A percentile compares a stretch with the other conserved stretches of the same genome.
Conservation (phyloP, 2,888 invertebrate species). For the Spisula subtruncata region DNA sequence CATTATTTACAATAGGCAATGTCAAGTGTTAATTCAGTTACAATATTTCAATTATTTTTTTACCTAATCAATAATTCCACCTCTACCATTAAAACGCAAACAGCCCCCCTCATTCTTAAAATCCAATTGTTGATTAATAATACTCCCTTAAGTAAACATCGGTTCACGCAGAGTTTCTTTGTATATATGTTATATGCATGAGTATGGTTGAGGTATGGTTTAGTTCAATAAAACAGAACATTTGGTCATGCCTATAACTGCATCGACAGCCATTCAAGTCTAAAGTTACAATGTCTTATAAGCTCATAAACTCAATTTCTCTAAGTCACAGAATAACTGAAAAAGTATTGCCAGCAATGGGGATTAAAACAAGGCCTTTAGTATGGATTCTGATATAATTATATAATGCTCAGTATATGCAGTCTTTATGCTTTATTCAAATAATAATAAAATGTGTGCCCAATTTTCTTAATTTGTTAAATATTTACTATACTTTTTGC, state of each 20-base stretch:
- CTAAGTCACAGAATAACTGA: not conserved
- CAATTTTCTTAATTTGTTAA: too few relatives aligned
- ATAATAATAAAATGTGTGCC: too few relatives aligned
- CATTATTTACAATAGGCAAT: not conserved
- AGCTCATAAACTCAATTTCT: not conserved
- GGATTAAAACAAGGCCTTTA: too few relatives aligned
- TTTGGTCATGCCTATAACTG: not conserved
- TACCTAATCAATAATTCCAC: slow-evolving; percentile 6
- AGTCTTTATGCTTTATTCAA: too few relatives aligned
- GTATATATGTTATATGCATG: not conserved
- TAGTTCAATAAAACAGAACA: not conserved
- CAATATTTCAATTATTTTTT: slow-evolving; percentile 31
- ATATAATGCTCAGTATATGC: too few relatives aligned
- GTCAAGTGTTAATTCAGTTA: slow-evolving; percentile 25
- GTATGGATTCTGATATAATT: too few relatives aligned
- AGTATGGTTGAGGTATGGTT: slow-evolving; percentile 20
- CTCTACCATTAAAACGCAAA: not conserved
- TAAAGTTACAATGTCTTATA: not conserved
- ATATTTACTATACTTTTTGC: too few relatives aligned
- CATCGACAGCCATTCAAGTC: not conserved
- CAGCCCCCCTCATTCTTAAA: slow-evolving; percentile 15
- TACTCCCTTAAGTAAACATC: not conserved
- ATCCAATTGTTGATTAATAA: slow-evolving; percentile 29
- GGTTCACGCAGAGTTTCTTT: not conserved
- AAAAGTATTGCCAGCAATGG: not conserved